Percentiles rank a stretch among this genome's conserved stretches.
Evolutionary conservation across 1,140 invertebrate genomes (phyloP).

Genomic region (Acarapis woodi): DNA sequence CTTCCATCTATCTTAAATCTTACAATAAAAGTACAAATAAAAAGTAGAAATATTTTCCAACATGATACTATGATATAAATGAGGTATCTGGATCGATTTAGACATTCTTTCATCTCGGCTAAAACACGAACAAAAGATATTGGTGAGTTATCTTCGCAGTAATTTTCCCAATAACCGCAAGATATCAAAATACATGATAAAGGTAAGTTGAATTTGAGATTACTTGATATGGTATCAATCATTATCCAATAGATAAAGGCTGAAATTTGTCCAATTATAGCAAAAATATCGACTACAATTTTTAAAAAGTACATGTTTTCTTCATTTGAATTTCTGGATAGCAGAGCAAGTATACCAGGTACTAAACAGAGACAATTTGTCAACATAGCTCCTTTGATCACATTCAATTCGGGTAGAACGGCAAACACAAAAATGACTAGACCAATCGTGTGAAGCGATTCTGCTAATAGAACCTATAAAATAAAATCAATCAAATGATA

Average conservation of each 20-base stretch:
- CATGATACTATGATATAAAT: constrained; percentile 15
- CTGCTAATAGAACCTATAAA: constrained; percentile 28
- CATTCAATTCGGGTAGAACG: constrained; percentile 62
- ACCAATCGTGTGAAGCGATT: constrained; percentile 57
- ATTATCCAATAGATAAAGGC: too few relatives aligned
- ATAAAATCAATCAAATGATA: constrained; percentile 1
- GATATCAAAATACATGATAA: constrained; percentile 51
- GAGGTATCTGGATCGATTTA: constrained; percentile 41
- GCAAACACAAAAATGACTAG: constrained; percentile 50
- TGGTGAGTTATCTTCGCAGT: constrained; percentile 32
- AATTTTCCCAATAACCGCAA: constrained; percentile 90
- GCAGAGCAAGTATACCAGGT: constrained; percentile 39
- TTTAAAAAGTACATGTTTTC: constrained; percentile 19
- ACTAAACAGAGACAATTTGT: constrained; percentile 74
- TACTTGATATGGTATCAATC: constrained; percentile 57
- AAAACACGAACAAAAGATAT: constrained; percentile 37
- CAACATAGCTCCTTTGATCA: constrained; percentile 66
- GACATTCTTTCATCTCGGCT: constrained; percentile 44
- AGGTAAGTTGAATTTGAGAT: constrained; percentile 33
- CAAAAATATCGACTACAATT: too few relatives aligned
- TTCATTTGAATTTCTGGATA: constrained; percentile 46
- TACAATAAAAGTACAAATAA: constrained; percentile 25
- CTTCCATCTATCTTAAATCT: constrained; percentile 25
- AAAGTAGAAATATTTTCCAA: constrained; percentile 18
- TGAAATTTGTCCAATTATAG: constrained; percentile 2